Percentiles rank a stretch among this genome's conserved stretches.
Conservation (phyloP, 2,888 invertebrate genomes). For the Andrena fulva region DNA sequence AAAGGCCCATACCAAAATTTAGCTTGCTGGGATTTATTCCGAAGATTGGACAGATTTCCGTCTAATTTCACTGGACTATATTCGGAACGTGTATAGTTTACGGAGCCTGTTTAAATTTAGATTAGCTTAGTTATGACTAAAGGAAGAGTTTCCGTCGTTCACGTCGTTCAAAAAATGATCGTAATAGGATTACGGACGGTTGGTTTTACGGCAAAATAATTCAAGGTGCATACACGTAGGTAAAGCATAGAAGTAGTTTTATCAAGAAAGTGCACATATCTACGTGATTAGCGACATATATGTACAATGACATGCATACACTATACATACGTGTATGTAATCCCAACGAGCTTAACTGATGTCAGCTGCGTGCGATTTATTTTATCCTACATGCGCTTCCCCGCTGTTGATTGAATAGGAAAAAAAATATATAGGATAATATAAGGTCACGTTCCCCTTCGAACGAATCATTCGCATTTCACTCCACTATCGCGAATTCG, state of each 20-base stretch:
- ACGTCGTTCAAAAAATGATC: too few relatives aligned
- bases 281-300: constrained; percentile 24
- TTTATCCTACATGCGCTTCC: background rate
- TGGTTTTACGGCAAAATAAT: background rate
- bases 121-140: too few relatives aligned
- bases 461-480: background rate
- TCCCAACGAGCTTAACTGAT: constrained; percentile 32
- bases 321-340: background rate
- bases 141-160: too few relatives aligned
- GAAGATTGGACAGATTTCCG: too few relatives aligned
- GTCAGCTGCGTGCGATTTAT: constrained; percentile 23
- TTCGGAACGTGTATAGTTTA: too few relatives aligned
- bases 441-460: background rate
- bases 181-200: too few relatives aligned
- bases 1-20: too few relatives aligned
- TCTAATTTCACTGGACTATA: too few relatives aligned
- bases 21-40: too few relatives aligned
- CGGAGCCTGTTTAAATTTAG: too few relatives aligned
- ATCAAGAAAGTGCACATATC: background rate
- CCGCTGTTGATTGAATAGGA: background rate
- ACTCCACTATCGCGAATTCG: background rate
- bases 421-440: background rate
- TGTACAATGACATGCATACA: background rate
- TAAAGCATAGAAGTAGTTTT: constrained; percentile 7
- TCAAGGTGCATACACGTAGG: background rate